Evolutionary conservation across 2,113 vertebrate genomes (phyloP).

Genomic region (Laticauda colubrina): DNA sequence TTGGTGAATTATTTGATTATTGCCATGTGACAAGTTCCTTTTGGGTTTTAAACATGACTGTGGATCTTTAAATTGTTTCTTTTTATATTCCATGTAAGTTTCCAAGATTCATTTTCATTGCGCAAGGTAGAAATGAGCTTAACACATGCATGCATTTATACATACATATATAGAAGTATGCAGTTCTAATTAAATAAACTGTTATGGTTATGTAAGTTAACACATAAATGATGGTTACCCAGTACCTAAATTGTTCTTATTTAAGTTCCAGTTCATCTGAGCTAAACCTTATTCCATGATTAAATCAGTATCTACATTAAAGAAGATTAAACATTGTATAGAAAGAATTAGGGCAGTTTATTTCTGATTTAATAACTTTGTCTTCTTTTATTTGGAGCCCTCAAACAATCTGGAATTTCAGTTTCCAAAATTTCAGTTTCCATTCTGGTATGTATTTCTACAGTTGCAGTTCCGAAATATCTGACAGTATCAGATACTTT

Average conservation of each 20-base stretch:
- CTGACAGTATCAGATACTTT: neutral
- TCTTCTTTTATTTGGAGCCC: neutral
- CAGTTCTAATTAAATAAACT: neutral
- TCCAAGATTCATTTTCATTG: neutral
- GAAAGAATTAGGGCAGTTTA: neutral
- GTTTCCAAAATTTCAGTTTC: neutral
- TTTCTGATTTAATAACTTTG: neutral
- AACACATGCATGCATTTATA: neutral
- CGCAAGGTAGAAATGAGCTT: neutral
- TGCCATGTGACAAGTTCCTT: neutral
- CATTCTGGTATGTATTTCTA: neutral
- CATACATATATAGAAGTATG: neutral
- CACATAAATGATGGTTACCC: neutral
- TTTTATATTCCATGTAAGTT: neutral
- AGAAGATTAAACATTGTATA: neutral
- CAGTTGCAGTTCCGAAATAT: neutral
- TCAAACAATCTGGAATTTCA: neutral
- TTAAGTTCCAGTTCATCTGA: neutral
- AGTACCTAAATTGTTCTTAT: neutral
- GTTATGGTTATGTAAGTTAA: neutral
- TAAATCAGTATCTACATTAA: neutral
- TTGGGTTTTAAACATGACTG: neutral
- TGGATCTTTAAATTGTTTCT: neutral
- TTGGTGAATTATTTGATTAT: neutral
- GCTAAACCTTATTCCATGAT: neutral